Base-by-base conservation (phyloP, 2,797 vertebrate genomes). In the Anniella stebbinsi region DNA sequence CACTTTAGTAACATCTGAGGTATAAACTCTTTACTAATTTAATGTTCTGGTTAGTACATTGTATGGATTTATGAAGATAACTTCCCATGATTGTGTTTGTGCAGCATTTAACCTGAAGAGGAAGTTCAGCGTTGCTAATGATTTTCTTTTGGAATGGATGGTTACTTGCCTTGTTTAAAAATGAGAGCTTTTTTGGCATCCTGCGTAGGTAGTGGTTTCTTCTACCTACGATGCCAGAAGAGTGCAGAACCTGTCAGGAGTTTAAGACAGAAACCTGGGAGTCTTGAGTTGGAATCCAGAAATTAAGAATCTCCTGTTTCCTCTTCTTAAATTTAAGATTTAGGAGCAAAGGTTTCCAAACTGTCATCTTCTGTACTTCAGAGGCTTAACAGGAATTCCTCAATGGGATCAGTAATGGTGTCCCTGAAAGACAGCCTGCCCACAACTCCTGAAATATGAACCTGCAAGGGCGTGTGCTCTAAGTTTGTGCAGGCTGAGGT, bases 21-120 rank as follows among this genome's bases (percentile, higher is more conserved):
- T 93, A 87, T 87, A 93, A 84, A 84, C 51, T 41, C 17, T 5
- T 91, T 84, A 60, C 28, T 91, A 72, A 90, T 63, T 63, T 76
- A 87, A 82, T 91, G 54, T 73, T 91, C 67, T 93, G 92, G 93
- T 89, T 89, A 90, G 41, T 80, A 77, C 2, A 25, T 72, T 57
- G 76, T 76, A 89, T 92, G 92, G 70, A 66, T 84, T 93, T 91
- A 89, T 91, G 83, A 81, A 88, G 77, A 92, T 91, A 69, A 70
- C 41, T 48, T 38, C 63, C 38, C 23, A 41, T 8, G 5, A 69
- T 91, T 92, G 92, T 84, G 25, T 9, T 86, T 70, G 76, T 88
- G 21, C 75, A 90, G 33, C 5, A 48, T 51, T 80, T 25, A 92
- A 54, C 28, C 72, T 93, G 33, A 81, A 60, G 57, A 63, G 18